Evolutionary conservation across 2,888 invertebrate species (phyloP).

Genomic region (Nudaria mundana): DNA sequence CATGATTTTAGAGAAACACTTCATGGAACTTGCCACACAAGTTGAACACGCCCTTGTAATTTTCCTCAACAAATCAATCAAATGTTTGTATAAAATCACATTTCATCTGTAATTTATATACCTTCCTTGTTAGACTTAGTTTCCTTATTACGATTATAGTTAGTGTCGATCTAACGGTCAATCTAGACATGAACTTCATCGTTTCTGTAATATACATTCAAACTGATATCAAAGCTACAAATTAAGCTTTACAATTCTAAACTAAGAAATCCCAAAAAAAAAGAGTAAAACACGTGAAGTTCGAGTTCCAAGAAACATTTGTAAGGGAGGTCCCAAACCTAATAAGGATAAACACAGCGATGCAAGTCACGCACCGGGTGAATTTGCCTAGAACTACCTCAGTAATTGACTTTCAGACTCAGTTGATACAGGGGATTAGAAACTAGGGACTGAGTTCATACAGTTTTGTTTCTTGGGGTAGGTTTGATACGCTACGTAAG

Average conservation of each 20-base stretch:
- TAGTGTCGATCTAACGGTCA: no score
- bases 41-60: no score
- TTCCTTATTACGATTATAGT: no score
- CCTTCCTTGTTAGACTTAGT: no score
- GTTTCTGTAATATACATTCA: no score
- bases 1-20: neutral
- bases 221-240: neutral
- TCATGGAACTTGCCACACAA: no score
- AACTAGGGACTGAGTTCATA: conserved; percentile 2
- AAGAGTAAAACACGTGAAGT: conserved; percentile 14
- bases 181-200: no score
- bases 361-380: conserved; percentile 38
- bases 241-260: conserved; percentile 2
- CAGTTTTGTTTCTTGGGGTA: conserved; percentile 9
- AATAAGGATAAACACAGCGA: conserved; percentile 36
- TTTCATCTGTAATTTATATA: no score
- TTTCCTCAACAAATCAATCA: no score
- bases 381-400: conserved; percentile 39
- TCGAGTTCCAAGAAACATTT: conserved; percentile 19
- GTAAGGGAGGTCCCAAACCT: conserved; percentile 33
- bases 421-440: conserved; percentile 20
- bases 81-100: no score
- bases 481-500: neutral
- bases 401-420: conserved; percentile 34
- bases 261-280: conserved; percentile 8